phyloP scores from a whole-genome alignment of 2,888 invertebrate genomes.

The Agrotis puta region DNA sequence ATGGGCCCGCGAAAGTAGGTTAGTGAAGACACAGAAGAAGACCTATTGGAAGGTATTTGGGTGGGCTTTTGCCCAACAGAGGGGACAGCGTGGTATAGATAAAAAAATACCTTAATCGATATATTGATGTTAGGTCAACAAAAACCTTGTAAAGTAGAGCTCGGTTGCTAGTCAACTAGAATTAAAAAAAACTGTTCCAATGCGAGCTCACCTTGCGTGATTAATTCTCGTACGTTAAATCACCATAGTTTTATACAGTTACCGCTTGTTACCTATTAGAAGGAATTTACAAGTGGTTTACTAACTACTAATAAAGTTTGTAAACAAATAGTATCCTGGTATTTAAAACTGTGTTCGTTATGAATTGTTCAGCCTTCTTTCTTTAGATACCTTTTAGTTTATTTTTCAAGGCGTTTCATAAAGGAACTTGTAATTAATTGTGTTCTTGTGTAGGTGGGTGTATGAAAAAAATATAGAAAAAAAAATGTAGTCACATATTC shows the following conservation, averaged over 20 bases:
- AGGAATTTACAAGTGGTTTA: constrained; percentile 60
- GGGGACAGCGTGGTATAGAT: too few relatives aligned
- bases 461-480: background rate
- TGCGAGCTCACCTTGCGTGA: constrained; percentile 49
- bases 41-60: too few relatives aligned
- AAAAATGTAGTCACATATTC: too few relatives aligned
- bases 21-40: too few relatives aligned
- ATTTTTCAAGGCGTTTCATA: background rate
- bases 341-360: constrained; percentile 19
- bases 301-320: constrained; percentile 52
- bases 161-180: too few relatives aligned
- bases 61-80: too few relatives aligned
- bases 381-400: background rate
- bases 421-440: constrained; percentile 9
- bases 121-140: too few relatives aligned
- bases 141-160: too few relatives aligned
- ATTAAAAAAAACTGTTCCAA: constrained; percentile 5
- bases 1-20: too few relatives aligned
- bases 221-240: constrained; percentile 46
- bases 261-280: constrained; percentile 50
- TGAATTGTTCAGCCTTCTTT: background rate
- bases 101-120: too few relatives aligned
- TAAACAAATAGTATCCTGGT: constrained; percentile 50
- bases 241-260: constrained; percentile 57
- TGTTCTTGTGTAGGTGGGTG: background rate